Evolutionary conservation across 2,797 vertebrate species (phyloP), one percentile per base, ranked within the genome.

Genomic region (Phaenicophaeus curvirostris): DNA sequence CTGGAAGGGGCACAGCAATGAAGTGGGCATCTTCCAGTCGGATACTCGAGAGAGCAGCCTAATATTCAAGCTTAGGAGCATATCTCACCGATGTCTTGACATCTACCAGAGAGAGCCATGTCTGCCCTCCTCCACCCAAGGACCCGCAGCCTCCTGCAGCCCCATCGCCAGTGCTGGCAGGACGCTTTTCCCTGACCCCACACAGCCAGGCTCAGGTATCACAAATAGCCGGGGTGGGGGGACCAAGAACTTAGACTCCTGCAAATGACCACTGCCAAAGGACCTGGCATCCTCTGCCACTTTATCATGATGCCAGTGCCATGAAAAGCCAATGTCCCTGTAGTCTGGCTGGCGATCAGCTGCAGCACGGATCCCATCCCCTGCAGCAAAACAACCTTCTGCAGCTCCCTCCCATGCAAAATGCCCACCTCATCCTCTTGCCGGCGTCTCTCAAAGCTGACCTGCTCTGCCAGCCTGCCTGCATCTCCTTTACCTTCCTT

Each of bases 311-410:
- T 41, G 35, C 54, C 37, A 14, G 35, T 9, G 18, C 59, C 30
- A 0, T 13, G 21, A 44, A 0, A 0, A 89, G 31, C 41, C 41
- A 27, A 1, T 0, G 0, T 37, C 65, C 37, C 79, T 42, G 21
- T 2, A 31, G 71, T 21, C 19, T 66, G 55, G 4, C 51, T 42
- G 48, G 18, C 33, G 21, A 91, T 37, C 86, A 72, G 23, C 84
- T 91, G 50, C 4, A 3, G 48, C 5, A 2, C 63, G 17, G 63
- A 76, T 55, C 28, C 33, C 65, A 31, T 31, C 15, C 53, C 31
- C 44, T 74, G 33, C 44, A 67, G 30, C 53, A 87, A 63, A 87
- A 15, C 58, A 65, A 20, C 50, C n/a, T 54, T 54, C 27, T 5
- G 68, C 76, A 77, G 67, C 31, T 85, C 61, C 17, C 31, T 87